Evolutionary conservation across 2,888 invertebrate genomes (phyloP), one percentile per base, ranked within the genome.

Genomic region (Brenthis hecate): DNA sequence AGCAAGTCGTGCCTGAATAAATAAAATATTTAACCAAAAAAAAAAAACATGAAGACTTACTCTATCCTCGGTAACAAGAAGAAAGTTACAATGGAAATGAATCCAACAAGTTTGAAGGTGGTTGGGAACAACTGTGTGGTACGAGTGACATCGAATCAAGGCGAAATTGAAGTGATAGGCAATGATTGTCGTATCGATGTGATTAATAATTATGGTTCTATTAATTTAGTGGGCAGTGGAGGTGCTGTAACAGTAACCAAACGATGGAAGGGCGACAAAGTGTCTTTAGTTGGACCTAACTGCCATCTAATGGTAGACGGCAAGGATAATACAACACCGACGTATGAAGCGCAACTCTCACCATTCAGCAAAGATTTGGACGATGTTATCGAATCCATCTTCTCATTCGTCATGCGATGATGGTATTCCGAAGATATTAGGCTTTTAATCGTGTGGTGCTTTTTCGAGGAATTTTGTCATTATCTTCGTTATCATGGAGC

Each of bases 361-460:
- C 92, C 92, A 0, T 92, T 92, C 81, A 91, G 90, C 81, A 91
- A 88, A 74, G 89, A 91, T 47, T 74, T 92, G 82, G 92, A 92
- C 77, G 92, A 91, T 73, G 88, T 92, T 70, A 89, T 92, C 70
- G 92, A 92, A 68, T 90, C 91, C 0, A 88, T 92, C 77, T 92
- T 92, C 80, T 82, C 87, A 13, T 92, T 92, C 72, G 92, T 91
- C 68, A 91, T 91, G 89, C 92, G 92, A 70, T 92, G 92, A 75
- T 72, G 67, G 71, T 63, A 65, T 63, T 58, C 19, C 14, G 64
- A 53, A 60, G 66, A 23, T 64, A 64, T 69, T 64, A 66, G 65
- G 68, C 56, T 61, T 69, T 68, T 51, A 36, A 69, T 64, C 19
- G 62, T 67, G 56, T 55, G 62, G 50, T 13, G 36, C 36, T 43